phyloP scores from a whole-genome alignment of 2,888 invertebrate species.

The Troglohyphantes excavatus region DNA sequence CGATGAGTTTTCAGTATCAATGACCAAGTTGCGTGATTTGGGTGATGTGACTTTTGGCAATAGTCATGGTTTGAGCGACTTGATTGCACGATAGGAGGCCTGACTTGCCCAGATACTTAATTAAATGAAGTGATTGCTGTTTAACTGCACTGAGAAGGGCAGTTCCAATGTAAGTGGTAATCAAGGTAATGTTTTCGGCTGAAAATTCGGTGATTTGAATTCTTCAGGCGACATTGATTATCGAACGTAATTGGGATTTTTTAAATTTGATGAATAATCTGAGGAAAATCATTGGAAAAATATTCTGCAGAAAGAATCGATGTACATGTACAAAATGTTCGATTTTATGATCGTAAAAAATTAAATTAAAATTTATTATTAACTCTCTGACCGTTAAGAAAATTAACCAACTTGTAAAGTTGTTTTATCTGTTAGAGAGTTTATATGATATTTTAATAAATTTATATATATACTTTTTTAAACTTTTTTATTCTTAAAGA shows the following conservation, averaged over 20 bases:
- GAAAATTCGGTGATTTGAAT: background rate
- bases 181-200: background rate
- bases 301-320: too few species aligned
- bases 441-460: too few species aligned
- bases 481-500: too few species aligned
- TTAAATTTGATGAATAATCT: background rate
- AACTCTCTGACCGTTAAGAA: too few species aligned
- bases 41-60: background rate
- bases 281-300: too few species aligned
- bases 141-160: background rate
- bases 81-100: background rate
- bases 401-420: too few species aligned
- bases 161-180: background rate
- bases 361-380: too few species aligned
- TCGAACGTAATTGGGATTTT: background rate
- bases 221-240: background rate
- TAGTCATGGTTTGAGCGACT: background rate
- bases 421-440: too few species aligned
- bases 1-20: background rate
- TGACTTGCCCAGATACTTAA: background rate
- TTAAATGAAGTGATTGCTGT: background rate
- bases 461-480: too few species aligned
- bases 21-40: background rate
- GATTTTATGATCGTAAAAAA: too few species aligned
- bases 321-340: too few species aligned